Percentiles rank a stretch among this genome's conserved stretches.
phyloP scores from a whole-genome alignment of 1,140 invertebrate species.

The Samia ricini region DNA sequence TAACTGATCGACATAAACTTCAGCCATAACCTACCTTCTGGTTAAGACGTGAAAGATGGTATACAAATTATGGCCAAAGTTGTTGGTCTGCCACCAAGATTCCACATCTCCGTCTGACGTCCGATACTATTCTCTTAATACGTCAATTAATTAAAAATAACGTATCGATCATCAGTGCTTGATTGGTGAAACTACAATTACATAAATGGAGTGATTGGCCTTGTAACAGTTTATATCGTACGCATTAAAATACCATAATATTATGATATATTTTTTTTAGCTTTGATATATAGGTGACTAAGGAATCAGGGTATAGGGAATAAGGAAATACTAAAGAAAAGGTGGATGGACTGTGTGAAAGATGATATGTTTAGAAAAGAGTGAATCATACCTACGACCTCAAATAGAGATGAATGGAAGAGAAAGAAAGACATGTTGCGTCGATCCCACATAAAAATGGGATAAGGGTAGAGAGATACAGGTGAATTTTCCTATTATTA shows the following conservation, averaged over 20 bases:
- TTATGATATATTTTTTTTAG: background rate
- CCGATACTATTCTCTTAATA: constrained; percentile 11
- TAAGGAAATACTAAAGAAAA: too few relatives aligned
- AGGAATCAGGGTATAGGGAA: too few relatives aligned
- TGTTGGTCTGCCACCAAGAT: background rate
- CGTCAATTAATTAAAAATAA: constrained; percentile 16
- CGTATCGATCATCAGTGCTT: constrained; percentile 13
- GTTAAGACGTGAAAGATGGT: background rate
- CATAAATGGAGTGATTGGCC: constrained; percentile 8
- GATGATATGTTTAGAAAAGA: too few relatives aligned
- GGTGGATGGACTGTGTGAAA: too few relatives aligned
- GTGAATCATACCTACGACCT: too few relatives aligned
- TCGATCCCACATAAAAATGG: too few relatives aligned
- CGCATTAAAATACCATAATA: background rate
- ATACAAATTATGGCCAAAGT: background rate
- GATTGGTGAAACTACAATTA: constrained; percentile 20
- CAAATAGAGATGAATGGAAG: too few relatives aligned
- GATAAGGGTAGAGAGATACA: too few relatives aligned
- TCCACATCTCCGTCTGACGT: background rate
- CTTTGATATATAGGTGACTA: background rate
- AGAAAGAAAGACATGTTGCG: too few relatives aligned
- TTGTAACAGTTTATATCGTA: constrained; percentile 1
- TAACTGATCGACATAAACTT: background rate
- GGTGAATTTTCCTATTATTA: too few relatives aligned
- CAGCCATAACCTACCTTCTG: background rate